phyloP scores from a whole-genome alignment of 2,113 vertebrate species.

The Regulus satrapa region DNA sequence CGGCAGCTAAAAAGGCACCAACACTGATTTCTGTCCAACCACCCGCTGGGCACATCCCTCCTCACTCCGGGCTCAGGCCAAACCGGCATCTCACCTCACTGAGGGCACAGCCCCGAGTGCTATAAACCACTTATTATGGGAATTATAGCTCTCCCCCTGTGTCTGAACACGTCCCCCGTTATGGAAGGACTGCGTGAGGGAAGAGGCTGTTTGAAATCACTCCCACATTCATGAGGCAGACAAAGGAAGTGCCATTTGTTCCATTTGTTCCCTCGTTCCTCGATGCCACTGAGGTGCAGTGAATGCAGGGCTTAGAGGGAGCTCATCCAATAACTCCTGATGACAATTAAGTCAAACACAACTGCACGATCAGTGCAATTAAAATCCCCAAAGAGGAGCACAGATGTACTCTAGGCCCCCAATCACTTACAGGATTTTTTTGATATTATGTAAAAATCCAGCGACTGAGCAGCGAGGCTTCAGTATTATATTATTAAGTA shows the following conservation, averaged over 20 bases:
- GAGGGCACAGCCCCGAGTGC: not conserved
- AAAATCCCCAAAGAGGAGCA: conserved; percentile 39
- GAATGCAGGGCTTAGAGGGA: not conserved
- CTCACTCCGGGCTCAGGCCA: not conserved
- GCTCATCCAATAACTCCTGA: not conserved
- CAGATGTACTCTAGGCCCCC: conserved; percentile 13
- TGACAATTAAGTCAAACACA: conserved; percentile 45
- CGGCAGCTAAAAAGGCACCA: not conserved
- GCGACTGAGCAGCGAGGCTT: conserved; percentile 10
- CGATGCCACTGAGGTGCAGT: not conserved
- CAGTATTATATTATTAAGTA: conserved; percentile 43
- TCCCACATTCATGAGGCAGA: not conserved
- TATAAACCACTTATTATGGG: not conserved
- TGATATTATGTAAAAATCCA: conserved; percentile 40
- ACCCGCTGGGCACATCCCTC: not conserved
- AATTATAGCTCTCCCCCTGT: not conserved
- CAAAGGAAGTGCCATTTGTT: not conserved
- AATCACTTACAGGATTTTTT: conserved; percentile 41
- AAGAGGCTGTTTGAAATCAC: not conserved
- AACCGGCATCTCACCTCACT: not conserved
- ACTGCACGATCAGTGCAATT: conserved; percentile 29
- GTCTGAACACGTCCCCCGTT: not conserved
- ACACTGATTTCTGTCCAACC: not conserved
- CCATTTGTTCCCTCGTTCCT: not conserved
- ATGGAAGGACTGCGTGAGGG: not conserved